A percentile compares a stretch with the other conserved stretches of the same genome.
phyloP scores from a whole-genome alignment of 2,888 invertebrate genomes.

The Byasa hedistus region DNA sequence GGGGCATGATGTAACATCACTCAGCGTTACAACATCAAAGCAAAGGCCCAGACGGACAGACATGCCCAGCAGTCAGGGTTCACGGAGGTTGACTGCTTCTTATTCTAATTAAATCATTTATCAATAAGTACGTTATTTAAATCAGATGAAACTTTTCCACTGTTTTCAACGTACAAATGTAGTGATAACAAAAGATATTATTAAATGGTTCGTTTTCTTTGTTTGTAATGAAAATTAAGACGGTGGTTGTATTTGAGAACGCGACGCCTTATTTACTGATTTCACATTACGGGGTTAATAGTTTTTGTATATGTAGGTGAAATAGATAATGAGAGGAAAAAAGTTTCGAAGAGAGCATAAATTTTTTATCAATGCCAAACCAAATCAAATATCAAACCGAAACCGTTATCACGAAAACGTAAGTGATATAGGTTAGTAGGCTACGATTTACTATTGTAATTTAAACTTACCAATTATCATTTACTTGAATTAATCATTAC shows the following conservation, averaged over 20 bases:
- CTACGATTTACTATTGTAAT: too few relatives aligned
- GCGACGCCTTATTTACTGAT: neutral
- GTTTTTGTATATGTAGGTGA: neutral
- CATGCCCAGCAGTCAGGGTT: conserved; percentile 24
- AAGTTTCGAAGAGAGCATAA: too few relatives aligned
- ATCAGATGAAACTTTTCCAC: neutral
- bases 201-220: too few relatives aligned
- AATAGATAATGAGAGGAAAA: neutral
- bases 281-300: neutral
- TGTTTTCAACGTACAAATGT: neutral
- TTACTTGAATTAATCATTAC: too few relatives aligned
- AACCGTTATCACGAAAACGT: too few relatives aligned
- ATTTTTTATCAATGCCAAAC: too few relatives aligned
- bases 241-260: neutral
- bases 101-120: neutral
- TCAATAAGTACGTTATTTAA: neutral
- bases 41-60: conserved; percentile 40
- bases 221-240: neutral
- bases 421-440: too few relatives aligned
- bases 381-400: too few relatives aligned
- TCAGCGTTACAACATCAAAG: conserved; percentile 46
- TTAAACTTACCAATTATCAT: too few relatives aligned
- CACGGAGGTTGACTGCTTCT: conserved; percentile 1
- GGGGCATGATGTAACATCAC: conserved; percentile 41
- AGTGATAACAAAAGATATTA: too few relatives aligned